phyloP scores from a whole-genome alignment of 1,140 invertebrate genomes.

The Nylanderia fulva region DNA sequence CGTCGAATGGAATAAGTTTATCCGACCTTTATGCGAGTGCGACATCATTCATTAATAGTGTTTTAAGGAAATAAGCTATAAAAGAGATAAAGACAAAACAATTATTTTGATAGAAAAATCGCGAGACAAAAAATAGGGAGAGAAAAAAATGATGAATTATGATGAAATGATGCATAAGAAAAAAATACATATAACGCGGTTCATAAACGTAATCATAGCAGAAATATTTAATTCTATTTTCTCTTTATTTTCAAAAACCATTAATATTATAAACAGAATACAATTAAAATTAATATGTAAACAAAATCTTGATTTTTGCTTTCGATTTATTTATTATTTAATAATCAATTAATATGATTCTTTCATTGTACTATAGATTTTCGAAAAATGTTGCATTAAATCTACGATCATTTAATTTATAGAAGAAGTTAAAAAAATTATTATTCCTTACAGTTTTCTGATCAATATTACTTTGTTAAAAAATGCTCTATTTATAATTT shows the following conservation, averaged over 20 bases:
- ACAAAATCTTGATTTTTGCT: background rate
- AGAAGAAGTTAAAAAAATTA: too few relatives aligned
- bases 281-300: conserved; percentile 14
- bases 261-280: background rate
- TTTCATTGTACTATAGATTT: background rate
- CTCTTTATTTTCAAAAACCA: background rate
- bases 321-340: background rate
- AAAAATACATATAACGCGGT: background rate
- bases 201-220: conserved; percentile 3
- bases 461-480: too few relatives aligned
- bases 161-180: background rate
- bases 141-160: background rate
- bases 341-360: background rate
- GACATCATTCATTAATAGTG: background rate
- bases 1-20: background rate
- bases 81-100: background rate
- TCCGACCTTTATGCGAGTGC: background rate
- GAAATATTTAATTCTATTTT: too few relatives aligned
- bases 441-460: too few relatives aligned
- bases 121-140: background rate
- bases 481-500: too few relatives aligned
- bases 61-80: conserved; percentile 1
- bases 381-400: background rate
- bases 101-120: background rate
- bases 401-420: background rate